A percentile compares a stretch with the other conserved stretches of the same genome.
Conservation (phyloP, 2,797 vertebrate species). For the Acanthurus tractus region DNA sequence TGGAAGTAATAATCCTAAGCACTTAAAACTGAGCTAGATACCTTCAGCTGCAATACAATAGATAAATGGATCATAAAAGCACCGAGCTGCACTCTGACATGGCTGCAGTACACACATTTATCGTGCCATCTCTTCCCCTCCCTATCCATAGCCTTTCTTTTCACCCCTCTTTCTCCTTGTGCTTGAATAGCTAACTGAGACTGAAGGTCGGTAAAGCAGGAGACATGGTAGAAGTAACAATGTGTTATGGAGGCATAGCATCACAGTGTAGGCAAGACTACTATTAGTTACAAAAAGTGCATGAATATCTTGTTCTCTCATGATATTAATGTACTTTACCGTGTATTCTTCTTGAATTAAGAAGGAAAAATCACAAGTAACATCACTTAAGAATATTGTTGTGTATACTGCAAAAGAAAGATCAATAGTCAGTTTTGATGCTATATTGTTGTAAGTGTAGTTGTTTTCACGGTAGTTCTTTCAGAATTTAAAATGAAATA, state of each 20-base stretch:
- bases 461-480: no score
- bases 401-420: not conserved
- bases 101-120: constrained; percentile 29
- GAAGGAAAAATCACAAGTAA: not conserved
- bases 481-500: no score
- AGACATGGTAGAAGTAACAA: constrained; percentile 37
- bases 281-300: not conserved
- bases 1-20: constrained; percentile 40
- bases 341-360: not conserved
- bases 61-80: constrained; percentile 51
- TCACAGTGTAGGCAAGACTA: constrained; percentile 18
- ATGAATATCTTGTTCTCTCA: not conserved
- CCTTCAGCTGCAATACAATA: constrained; percentile 40
- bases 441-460: not conserved
- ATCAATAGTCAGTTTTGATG: not conserved
- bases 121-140: constrained; percentile 8
- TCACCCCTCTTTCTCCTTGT: constrained; percentile 10
- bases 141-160: not conserved
- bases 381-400: not conserved
- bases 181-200: constrained; percentile 30
- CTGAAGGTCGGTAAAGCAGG: constrained; percentile 57
- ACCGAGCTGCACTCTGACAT: constrained; percentile 23
- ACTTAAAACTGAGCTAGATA: constrained; percentile 18
- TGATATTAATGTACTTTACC: not conserved
- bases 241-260: constrained; percentile 35